Evolutionary conservation across 2,888 invertebrate genomes (phyloP).

Genomic region (Oligia latruncula): DNA sequence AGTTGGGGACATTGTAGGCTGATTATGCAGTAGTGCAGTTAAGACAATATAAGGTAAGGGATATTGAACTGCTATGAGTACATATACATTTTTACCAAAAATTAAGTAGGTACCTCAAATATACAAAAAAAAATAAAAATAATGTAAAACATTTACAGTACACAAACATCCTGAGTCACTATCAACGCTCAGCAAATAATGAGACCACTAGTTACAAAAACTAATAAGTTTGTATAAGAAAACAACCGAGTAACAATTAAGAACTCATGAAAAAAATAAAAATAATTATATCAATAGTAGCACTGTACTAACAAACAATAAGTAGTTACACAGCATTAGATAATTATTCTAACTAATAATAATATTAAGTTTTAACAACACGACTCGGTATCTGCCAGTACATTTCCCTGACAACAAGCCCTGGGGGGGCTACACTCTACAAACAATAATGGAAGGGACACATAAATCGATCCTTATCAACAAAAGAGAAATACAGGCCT

Average conservation of each 20-base stretch:
- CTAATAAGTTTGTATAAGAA: background rate
- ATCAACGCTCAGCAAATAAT: slow-evolving; percentile 1
- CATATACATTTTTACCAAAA: background rate
- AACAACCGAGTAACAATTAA: background rate
- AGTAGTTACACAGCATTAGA: slow-evolving; percentile 13
- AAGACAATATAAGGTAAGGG: too few species aligned
- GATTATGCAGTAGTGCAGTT: too few species aligned
- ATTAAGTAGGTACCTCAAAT: background rate
- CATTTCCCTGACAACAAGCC: slow-evolving; percentile 67
- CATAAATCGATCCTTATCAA: slow-evolving; percentile 75
- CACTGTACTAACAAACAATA: slow-evolving; percentile 15
- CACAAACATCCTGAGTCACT: background rate
- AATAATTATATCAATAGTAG: slow-evolving; percentile 1
- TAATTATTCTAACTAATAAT: slow-evolving; percentile 35
- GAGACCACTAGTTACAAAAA: background rate
- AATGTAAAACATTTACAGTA: background rate
- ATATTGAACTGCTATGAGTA: background rate
- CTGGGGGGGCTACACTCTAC: slow-evolving; percentile 72
- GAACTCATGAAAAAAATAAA: background rate
- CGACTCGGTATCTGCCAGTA: slow-evolving; percentile 45
- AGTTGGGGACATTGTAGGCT: background rate
- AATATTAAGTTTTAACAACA: slow-evolving; percentile 25
- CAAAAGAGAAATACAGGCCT: slow-evolving; percentile 73
- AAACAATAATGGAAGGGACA: slow-evolving; percentile 69
- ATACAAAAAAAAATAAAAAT: background rate